phyloP scores from a whole-genome alignment of 1,140 invertebrate genomes.

The Aphidius ervi region DNA sequence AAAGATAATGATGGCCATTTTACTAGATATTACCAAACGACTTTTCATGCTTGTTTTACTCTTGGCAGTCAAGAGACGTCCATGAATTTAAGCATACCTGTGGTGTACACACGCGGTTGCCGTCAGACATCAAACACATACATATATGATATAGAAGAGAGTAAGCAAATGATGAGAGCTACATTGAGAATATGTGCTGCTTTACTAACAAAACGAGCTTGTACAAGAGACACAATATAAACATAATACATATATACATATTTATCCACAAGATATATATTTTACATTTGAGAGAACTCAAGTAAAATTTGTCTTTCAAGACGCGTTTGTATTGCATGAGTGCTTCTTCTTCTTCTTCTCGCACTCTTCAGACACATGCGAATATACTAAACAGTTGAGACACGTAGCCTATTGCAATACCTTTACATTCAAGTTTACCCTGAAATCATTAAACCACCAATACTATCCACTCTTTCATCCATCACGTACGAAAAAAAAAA shows the following conservation, averaged over 20 bases:
- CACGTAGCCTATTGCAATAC: constrained; percentile 20
- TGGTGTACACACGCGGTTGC: no score
- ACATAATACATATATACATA: no score
- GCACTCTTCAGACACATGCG: constrained; percentile 15
- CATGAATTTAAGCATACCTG: no score
- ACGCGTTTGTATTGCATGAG: constrained; percentile 32
- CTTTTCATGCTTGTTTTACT: no score
- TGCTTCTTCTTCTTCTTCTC: constrained; percentile 9
- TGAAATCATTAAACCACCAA: constrained; percentile 9
- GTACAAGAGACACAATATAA: constrained; percentile 14
- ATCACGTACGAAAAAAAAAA: not conserved
- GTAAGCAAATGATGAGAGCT: constrained; percentile 4
- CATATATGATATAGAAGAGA: not conserved
- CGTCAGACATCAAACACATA: no score
- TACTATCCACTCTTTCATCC: constrained; percentile 12
- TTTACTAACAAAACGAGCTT: constrained; percentile 22
- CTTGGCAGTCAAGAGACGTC: not conserved
- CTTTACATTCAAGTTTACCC: constrained; percentile 2
- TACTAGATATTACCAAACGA: no score
- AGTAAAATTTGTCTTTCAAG: constrained; percentile 31
- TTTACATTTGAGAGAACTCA: constrained; percentile 29
- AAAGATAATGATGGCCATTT: no score
- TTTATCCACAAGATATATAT: not conserved
- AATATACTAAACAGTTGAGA: constrained; percentile 8
- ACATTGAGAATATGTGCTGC: no score